Evolutionary conservation across 2,113 vertebrate genomes (phyloP).

Genomic region (Nicator chloris): DNA sequence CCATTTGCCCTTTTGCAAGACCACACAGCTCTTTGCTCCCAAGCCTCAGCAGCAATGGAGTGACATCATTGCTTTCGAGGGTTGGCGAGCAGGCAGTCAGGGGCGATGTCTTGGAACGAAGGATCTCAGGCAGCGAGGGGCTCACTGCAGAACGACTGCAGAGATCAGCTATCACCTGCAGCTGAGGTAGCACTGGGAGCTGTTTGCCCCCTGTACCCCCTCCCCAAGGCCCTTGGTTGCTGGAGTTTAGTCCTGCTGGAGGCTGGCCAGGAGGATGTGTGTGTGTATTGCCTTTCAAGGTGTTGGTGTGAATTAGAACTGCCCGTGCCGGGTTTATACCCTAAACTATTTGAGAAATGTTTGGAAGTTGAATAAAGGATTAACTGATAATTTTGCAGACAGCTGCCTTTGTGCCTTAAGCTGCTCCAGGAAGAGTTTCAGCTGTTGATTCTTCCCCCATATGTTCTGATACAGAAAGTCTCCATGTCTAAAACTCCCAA

Average conservation of each 20-base stretch:
- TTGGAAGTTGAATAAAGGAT: constrained; percentile 35
- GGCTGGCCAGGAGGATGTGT: not conserved
- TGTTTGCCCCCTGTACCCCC: not conserved
- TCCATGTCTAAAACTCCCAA: not conserved
- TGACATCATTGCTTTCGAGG: not conserved
- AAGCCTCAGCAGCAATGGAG: not conserved
- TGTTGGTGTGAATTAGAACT: not conserved
- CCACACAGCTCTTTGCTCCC: not conserved
- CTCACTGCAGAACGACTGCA: not conserved
- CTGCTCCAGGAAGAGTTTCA: not conserved
- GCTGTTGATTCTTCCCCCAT: not conserved
- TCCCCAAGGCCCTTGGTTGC: not conserved
- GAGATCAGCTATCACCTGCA: not conserved
- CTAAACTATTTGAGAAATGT: constrained; percentile 19
- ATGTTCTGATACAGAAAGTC: not conserved
- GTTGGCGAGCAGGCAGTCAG: not conserved
- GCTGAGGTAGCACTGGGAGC: not conserved
- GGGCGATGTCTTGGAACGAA: not conserved
- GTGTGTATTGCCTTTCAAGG: not conserved
- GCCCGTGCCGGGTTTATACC: not conserved
- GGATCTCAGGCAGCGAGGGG: not conserved
- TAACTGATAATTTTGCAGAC: constrained; percentile 33
- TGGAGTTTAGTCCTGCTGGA: not conserved
- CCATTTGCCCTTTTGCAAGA: not conserved
- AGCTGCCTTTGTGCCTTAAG: not conserved